Base-by-base conservation (phyloP, 1,140 invertebrate species). In the Drosophila pachea region DNA sequence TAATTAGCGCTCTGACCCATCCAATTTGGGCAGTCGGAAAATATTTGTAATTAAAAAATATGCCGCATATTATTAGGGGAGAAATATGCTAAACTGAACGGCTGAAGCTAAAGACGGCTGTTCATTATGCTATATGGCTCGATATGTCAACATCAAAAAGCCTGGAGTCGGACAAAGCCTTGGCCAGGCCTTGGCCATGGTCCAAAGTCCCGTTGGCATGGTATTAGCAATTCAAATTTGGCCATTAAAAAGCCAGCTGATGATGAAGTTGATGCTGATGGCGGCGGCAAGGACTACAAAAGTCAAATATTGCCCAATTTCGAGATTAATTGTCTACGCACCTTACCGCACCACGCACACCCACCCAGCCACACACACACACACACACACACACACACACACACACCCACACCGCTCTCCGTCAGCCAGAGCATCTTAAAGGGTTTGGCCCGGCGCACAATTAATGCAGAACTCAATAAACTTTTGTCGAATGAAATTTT, bases 401-500 rank as follows among this genome's bases (percentile, higher is more conserved):
- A 59, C 49, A 9, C n/a, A n/a, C n/a, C n/a, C n/a, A n/a, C 38
- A 9, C 6, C 48, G 35, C 49, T 48, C 43, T 29, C 31, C 45
- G 8, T 2, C 14, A 0, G 16, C 48, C 33, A 45, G 22, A 22
- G 22, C 29, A 70, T 86, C 79, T 84, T 84, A 84, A 84, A 84
- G 79, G 79, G 79, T 78, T 82, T 74, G 49, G 66, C 36, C 76
- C 59, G 49, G 50, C 33, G 53, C 76, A 76, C 79, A 83, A 84
- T 84, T 84, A 84, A 84, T 84, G 81, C 79, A 86, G 52, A 84
- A 84, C 79, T 84, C 79, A 84, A 84, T 84, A 84, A 84, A 84
- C 81, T 84, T 84, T 84, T 86, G 79, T 84, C 79, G 81, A 84
- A 84, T 84, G 76, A 84, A 84, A 84, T 84, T 84, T 84, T 84